These are phyloP conservation scores for Nesidiocoris tenuis DNA, from an alignment of 2,888 invertebrate genomes.

Conservation along the genomic window DNA sequence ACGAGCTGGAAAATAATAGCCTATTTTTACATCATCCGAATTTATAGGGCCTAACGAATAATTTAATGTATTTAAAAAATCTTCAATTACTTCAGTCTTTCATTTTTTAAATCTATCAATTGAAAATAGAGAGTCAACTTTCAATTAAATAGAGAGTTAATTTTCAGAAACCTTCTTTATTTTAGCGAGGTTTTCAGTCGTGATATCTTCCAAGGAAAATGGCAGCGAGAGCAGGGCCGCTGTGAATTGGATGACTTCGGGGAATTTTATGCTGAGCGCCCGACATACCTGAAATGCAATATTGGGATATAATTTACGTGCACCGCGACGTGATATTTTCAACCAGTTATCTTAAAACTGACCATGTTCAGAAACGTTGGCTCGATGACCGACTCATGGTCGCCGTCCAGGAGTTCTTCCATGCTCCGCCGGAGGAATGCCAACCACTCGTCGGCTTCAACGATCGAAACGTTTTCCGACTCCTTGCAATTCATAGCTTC, in stretches of 20 bases:
- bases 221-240: constrained; percentile 66
- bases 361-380: constrained; percentile 60
- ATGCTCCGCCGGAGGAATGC: constrained; percentile 78
- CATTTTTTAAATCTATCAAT: too few species aligned
- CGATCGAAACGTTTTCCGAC: constrained; percentile 56
- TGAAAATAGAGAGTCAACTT: too few species aligned
- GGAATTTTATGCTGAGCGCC: constrained; percentile 65
- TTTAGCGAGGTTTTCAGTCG: constrained; percentile 56
- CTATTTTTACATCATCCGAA: too few species aligned
- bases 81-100: too few species aligned
- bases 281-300: constrained; percentile 56
- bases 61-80: too few species aligned
- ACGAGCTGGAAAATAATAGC: too few species aligned
- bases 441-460: constrained; percentile 84
- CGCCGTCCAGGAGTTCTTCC: constrained; percentile 78
- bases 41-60: too few species aligned
- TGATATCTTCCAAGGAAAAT: constrained; percentile 59
- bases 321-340: too few species aligned
- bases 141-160: too few species aligned
- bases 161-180: constrained; percentile 59
- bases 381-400: constrained; percentile 65
- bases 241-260: constrained; percentile 65
- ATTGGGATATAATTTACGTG: too few species aligned
- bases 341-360: too few species aligned
- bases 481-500: constrained; percentile 44